Evolutionary conservation across 2,888 invertebrate genomes (phyloP).

Genomic region (Parthenolecanium corni): DNA sequence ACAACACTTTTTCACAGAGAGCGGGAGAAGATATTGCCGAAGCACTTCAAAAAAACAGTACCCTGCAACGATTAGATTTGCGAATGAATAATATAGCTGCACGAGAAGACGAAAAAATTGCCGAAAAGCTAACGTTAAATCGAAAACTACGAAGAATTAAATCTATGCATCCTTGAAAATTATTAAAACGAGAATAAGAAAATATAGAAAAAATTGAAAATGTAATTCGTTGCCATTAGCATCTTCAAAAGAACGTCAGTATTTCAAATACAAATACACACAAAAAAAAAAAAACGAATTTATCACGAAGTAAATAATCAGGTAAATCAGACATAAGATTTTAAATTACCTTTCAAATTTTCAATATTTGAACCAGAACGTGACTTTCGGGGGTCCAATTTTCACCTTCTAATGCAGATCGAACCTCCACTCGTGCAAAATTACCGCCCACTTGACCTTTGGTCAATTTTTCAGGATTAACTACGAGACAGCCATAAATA

Average conservation of each 20-base stretch:
- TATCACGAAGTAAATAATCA: too few relatives aligned
- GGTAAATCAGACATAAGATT: too few relatives aligned
- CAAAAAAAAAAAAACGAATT: too few relatives aligned
- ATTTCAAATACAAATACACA: too few relatives aligned
- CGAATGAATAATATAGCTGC: conserved; percentile 15
- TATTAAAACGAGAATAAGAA: too few relatives aligned
- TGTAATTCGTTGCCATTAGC: too few relatives aligned
- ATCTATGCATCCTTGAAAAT: background rate
- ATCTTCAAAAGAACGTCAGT: too few relatives aligned
- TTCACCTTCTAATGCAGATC: conserved; percentile 38
- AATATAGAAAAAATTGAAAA: too few relatives aligned
- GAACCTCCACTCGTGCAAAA: conserved; percentile 56
- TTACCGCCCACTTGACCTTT: conserved; percentile 65
- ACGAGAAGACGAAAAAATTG: background rate
- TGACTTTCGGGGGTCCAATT: conserved; percentile 38
- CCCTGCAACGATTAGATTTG: conserved; percentile 13
- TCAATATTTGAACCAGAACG: conserved; percentile 44
- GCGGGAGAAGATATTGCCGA: background rate
- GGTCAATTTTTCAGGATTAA: conserved; percentile 74
- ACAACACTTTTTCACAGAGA: conserved; percentile 3
- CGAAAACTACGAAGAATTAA: background rate
- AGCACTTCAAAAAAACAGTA: conserved; percentile 1
- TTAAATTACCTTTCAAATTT: conserved; percentile 38
- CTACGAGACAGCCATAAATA: conserved; percentile 61
- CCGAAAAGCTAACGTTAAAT: conserved; percentile 4